A percentile compares a stretch with the other conserved stretches of the same genome.
Conservation (phyloP, 2,113 vertebrate genomes). For the Potamarius usumacintae region DNA sequence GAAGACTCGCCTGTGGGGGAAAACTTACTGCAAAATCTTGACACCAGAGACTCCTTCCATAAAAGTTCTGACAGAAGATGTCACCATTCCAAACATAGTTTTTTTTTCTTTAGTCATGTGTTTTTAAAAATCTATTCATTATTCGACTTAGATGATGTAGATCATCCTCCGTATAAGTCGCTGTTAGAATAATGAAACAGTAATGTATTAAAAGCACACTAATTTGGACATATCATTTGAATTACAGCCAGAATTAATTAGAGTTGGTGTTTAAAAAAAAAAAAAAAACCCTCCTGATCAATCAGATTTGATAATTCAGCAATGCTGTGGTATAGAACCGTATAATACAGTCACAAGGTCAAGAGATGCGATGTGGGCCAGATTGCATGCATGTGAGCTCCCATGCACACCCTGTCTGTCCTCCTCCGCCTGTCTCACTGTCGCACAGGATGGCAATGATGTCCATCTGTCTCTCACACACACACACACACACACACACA, state of each 20-base stretch:
- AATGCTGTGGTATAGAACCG: neutral
- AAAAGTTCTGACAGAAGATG: neutral
- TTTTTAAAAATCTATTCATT: neutral
- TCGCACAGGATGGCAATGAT: neutral
- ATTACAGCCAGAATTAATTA: neutral
- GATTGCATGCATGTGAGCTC: neutral
- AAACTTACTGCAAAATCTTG: neutral
- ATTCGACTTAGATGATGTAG: neutral
- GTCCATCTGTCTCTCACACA: neutral
- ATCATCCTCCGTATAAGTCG: too few relatives aligned
- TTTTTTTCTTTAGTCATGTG: neutral
- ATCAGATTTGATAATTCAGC: neutral
- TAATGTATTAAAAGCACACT: neutral
- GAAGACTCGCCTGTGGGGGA: neutral
- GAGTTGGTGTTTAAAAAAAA: neutral
- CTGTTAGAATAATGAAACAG: neutral
- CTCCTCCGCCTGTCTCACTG: constrained; percentile 15
- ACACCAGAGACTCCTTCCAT: neutral
- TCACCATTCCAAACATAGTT: neutral
- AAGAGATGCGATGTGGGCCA: neutral
- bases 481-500: constrained; percentile 11
- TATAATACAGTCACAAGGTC: neutral
- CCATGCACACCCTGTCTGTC: constrained; percentile 38
- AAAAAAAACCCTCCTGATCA: neutral
- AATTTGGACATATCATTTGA: neutral